These are phyloP conservation scores for Erannis defoliaria DNA, from an alignment of 2,888 invertebrate species.

Conservation along the genomic window DNA sequence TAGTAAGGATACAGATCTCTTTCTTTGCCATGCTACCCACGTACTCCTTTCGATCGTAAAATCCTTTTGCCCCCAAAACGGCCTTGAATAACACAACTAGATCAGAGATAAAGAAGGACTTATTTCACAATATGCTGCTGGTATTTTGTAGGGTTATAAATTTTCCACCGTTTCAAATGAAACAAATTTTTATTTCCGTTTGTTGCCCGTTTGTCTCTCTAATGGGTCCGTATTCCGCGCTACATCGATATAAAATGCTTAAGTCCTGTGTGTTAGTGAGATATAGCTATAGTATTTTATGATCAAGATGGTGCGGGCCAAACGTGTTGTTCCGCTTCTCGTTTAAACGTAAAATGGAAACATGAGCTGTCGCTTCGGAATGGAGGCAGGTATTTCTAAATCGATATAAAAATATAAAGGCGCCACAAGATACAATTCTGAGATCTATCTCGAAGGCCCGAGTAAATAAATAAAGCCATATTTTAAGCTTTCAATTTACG, in stretches of 20 bases:
- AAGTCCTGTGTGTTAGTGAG: constrained; percentile 48
- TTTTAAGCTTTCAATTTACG: constrained; percentile 22
- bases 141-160: constrained; percentile 51
- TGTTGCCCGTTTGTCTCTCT: constrained; percentile 49
- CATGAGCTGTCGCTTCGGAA: constrained; percentile 29
- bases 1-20: constrained; percentile 57
- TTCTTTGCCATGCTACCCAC: constrained; percentile 59
- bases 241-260: constrained; percentile 50
- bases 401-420: constrained; percentile 23
- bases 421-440: constrained; percentile 22
- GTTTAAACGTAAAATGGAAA: constrained; percentile 38
- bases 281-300: constrained; percentile 48
- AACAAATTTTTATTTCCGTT: constrained; percentile 48
- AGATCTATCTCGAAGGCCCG: constrained; percentile 15
- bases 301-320: constrained; percentile 40
- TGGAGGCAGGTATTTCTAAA: constrained; percentile 35
- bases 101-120: constrained; percentile 59
- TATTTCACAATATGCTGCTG: constrained; percentile 59
- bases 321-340: constrained; percentile 34
- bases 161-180: constrained; percentile 45
- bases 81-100: constrained; percentile 63
- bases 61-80: constrained; percentile 62
- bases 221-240: constrained; percentile 47
- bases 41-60: constrained; percentile 62
- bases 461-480: constrained; percentile 27